Base-by-base conservation (phyloP, 2,888 invertebrate species). In the Acanthosoma haemorrhoidale region DNA sequence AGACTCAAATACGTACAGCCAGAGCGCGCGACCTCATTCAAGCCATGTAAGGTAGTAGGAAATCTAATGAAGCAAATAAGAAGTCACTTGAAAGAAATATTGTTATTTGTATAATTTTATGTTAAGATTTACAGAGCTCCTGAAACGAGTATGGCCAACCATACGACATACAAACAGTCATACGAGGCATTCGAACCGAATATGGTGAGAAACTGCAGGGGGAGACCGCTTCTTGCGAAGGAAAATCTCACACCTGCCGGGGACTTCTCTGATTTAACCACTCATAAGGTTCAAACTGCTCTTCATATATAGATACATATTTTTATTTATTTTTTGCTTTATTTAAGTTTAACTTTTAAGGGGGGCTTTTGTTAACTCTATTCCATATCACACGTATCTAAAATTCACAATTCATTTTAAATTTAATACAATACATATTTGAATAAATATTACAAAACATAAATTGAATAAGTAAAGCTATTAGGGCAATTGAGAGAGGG, bases 161-260 rank as follows among this genome's bases (percentile, higher is more conserved):
- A 78, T 3, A 81, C 81, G 1, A 79, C 80, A 0, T 78, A 79
- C 21, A 80, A 78, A 69, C 71, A 80, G 57, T 80, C 80, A 57
- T 81, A 77, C 72, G 78, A 78, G 68, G 79, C 80, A 2, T 76
- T 78, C 69, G 70, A 75, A 18, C 73, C 74, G 5, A 70, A 73
- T 31, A 41, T 71, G 38, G 29, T 75, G 32, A 66, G 71, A 31
- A 63, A 67, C 32, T 74, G 74, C 38, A 59, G 70, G 38, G 78
- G 76, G 16, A 73, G 74, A 18, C 79, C 78, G 3, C 73, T 76
- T 29, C 34, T 76, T 4, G 78, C 79, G 0, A 51, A 9, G 60
- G 74, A 73, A 16, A 75, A 73, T 41, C 58, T 75, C 32, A 51
- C 70, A 0, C 68, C 73, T 2, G 71, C 74, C 5, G 75, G 75